These are phyloP conservation scores for Tachysurus vachellii DNA, from an alignment of 2,113 vertebrate genomes.

Conservation along the genomic window DNA sequence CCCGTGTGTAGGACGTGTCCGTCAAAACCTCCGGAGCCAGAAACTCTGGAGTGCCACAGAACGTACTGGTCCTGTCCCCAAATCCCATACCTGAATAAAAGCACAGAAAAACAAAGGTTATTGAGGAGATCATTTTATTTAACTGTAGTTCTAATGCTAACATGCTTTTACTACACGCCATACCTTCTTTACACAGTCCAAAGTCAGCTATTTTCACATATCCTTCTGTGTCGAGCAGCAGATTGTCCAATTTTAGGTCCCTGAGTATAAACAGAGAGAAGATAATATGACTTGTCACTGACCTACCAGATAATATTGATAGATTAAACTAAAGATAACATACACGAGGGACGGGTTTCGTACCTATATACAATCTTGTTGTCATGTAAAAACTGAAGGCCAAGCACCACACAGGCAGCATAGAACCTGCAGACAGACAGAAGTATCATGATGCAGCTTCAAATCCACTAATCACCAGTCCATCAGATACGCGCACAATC, in stretches of 20 bases:
- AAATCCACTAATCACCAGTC: too few relatives aligned
- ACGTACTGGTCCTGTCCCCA: conserved; percentile 94
- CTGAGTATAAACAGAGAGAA: conserved; percentile 64
- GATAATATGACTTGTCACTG: not conserved
- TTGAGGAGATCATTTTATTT: not conserved
- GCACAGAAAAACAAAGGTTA: conserved; percentile 3
- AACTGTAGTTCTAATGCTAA: not conserved
- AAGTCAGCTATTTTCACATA: conserved; percentile 99
- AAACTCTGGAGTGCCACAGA: conserved; percentile 98
- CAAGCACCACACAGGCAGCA: conserved; percentile 94
- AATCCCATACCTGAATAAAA: conserved; percentile 89
- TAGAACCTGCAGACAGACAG: conserved; percentile 76
- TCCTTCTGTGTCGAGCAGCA: conserved; percentile 93
- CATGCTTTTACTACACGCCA: not conserved
- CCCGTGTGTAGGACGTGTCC: conserved; percentile 92
- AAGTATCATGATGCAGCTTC: not conserved
- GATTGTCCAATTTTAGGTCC: conserved; percentile 97
- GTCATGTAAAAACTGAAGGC: conserved; percentile 96
- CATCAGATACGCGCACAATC: not conserved
- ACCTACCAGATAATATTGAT: not conserved
- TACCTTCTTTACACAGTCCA: conserved; percentile 98
- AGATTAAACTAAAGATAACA: not conserved
- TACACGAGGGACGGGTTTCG: conserved; percentile 52
- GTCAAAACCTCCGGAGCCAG: conserved; percentile 96
- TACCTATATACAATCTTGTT: conserved; percentile 98